Conservation (phyloP, 2,888 invertebrate genomes). For the Heliconius aoede region DNA sequence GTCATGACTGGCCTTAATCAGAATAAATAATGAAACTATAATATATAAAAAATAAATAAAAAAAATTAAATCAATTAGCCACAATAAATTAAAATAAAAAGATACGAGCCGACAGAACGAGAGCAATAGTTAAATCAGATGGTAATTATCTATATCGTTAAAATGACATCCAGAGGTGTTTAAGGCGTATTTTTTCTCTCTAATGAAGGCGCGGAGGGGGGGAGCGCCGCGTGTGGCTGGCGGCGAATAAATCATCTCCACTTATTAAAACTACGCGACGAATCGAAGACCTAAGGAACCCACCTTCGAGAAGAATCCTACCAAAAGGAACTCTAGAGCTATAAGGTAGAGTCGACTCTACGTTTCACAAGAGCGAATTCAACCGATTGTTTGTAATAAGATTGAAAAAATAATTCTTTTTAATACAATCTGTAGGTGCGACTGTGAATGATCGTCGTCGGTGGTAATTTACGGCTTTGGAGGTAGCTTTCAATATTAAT, state of each 20-base stretch:
- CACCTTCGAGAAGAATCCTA: slow-evolving; percentile 56
- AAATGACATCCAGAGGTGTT: slow-evolving; percentile 44
- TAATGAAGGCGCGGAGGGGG: slow-evolving; percentile 70
- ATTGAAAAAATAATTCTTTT: slow-evolving; percentile 62
- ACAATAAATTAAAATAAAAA: not conserved
- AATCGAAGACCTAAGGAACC: slow-evolving; percentile 76
- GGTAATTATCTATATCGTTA: slow-evolving; percentile 46
- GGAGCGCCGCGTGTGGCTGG: slow-evolving; percentile 69
- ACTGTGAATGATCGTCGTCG: slow-evolving; percentile 65
- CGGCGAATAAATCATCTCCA: slow-evolving; percentile 79
- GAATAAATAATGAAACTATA: too few relatives aligned
- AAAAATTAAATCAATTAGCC: too few relatives aligned
- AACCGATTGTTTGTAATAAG: slow-evolving; percentile 50
- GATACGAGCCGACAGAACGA: not conserved
- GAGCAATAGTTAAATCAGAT: slow-evolving; percentile 25
- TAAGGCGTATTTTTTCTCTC: slow-evolving; percentile 61
- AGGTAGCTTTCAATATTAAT: slow-evolving; percentile 48
- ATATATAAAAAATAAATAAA: too few relatives aligned
- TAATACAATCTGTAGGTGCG: slow-evolving; percentile 58
- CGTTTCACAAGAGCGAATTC: not conserved
- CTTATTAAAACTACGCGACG: slow-evolving; percentile 80
- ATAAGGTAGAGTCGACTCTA: slow-evolving; percentile 44
- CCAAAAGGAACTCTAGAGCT: slow-evolving; percentile 46
- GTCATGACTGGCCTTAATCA: too few relatives aligned
- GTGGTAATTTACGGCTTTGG: slow-evolving; percentile 57